A percentile compares a stretch with the other conserved stretches of the same genome.
phyloP scores from a whole-genome alignment of 2,113 vertebrate genomes.

The Centropristis striata region DNA sequence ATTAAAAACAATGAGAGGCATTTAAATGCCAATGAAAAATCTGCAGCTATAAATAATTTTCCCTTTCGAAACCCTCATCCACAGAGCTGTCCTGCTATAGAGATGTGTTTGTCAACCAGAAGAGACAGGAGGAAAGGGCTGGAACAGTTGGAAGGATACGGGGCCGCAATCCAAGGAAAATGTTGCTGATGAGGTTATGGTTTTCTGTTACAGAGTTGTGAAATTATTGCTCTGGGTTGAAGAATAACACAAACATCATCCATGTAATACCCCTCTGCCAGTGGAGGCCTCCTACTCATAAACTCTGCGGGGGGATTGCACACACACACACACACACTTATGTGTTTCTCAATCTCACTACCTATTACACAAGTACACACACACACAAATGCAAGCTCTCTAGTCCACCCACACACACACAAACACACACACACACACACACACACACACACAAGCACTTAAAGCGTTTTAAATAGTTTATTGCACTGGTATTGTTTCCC shows the following conservation, averaged over 20 bases:
- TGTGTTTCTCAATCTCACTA: too few relatives aligned
- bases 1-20: neutral
- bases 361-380: constrained; percentile 27
- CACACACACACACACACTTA: constrained; percentile 14
- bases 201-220: constrained; percentile 46
- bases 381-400: too few relatives aligned
- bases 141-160: neutral
- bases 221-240: constrained; percentile 40
- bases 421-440: constrained; percentile 20
- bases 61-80: neutral
- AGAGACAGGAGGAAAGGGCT: neutral
- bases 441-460: constrained; percentile 13
- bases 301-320: constrained; percentile 35
- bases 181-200: constrained; percentile 9
- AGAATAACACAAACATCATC: constrained; percentile 43
- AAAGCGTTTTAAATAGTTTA: constrained; percentile 64
- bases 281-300: constrained; percentile 66
- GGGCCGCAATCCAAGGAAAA: constrained; percentile 5
- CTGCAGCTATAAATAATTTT: neutral
- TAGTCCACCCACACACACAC: constrained; percentile 29
- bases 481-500: constrained; percentile 32
- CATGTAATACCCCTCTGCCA: constrained; percentile 52
- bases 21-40: neutral
- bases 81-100: neutral
- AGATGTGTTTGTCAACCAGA: neutral